Evolutionary conservation across 2,888 invertebrate species (phyloP), one percentile per base, ranked within the genome.

Genomic region (Sarcophaga caerulescens): DNA sequence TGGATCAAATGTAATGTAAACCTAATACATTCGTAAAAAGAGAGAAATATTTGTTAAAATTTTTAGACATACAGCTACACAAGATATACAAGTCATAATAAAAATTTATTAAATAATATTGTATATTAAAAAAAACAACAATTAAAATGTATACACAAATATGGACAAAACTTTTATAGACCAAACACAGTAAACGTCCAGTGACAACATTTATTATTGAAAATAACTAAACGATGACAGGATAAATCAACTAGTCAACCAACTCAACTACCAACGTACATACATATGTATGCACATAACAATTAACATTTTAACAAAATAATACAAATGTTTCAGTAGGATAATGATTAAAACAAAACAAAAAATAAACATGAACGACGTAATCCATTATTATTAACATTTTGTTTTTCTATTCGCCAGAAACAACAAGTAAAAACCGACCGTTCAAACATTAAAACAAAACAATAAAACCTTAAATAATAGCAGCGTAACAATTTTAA

Each of bases 261-360:
- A 65, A 75, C 19, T n/a, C 17, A 63, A 23, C 62, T 14, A 59
- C 60, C 11, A 23, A 19, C 8, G 44, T 52, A 62, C 44, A 75
- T 62, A 19, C 19, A 73, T 21, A 10, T 17, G 25, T 66, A 35
- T 35, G 35, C 35, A 35, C 1, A 62, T 47, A 17, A 6, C 17
- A 21, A 21, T 19, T 17, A 47, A 59, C 25, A 47, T 52, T 52
- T 14, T 52, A 52, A 52, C 52, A 75, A 73, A 74, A 60, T 70
- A 75, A 70, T 25, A 70, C 23, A 76, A 77, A 69, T 69, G 35
- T 11, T 44, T 44, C 1, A 35, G 8, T 35, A 35, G 2, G 57
- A 81, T 63, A 63, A 35, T 73, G 77, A 77, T 68, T 68, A 78
- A 83, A 78, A 57, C 23, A 60, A 52, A 62, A 66, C 52, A 23